Evolutionary conservation across 1,140 invertebrate species (phyloP).

Genomic region (Ceratosolen fusciceps): DNA sequence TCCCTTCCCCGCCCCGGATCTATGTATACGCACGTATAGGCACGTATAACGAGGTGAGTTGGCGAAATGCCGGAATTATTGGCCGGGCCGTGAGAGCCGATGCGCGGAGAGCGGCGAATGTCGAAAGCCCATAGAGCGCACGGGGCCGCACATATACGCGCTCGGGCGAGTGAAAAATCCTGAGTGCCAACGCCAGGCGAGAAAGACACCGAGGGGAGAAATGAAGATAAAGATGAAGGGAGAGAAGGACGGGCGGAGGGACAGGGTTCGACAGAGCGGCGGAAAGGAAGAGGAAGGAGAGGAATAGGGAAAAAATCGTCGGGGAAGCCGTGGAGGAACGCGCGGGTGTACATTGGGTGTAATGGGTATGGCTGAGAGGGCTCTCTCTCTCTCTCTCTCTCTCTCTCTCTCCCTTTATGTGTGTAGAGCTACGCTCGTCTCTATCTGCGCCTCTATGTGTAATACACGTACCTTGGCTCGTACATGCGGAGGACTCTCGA

Average conservation of each 20-base stretch:
- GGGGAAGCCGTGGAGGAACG: background rate
- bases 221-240: background rate
- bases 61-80: background rate
- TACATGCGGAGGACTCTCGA: background rate
- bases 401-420: too few species aligned
- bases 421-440: too few species aligned
- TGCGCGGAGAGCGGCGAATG: background rate
- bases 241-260: constrained; percentile 16
- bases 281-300: constrained; percentile 11
- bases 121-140: background rate
- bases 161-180: constrained; percentile 13
- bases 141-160: background rate
- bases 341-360: constrained; percentile 17
- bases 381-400: too few species aligned
- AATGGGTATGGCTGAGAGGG: constrained; percentile 26
- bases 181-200: constrained; percentile 3
- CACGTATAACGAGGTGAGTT: background rate
- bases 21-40: too few species aligned
- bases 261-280: constrained; percentile 11
- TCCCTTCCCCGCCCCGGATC: background rate
- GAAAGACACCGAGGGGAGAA: constrained; percentile 1
- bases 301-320: background rate
- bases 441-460: too few species aligned
- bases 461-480: background rate
- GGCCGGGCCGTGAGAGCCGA: too few species aligned